Evolutionary conservation across 2,797 vertebrate genomes (phyloP).

Genomic region (Danio tinwini): DNA sequence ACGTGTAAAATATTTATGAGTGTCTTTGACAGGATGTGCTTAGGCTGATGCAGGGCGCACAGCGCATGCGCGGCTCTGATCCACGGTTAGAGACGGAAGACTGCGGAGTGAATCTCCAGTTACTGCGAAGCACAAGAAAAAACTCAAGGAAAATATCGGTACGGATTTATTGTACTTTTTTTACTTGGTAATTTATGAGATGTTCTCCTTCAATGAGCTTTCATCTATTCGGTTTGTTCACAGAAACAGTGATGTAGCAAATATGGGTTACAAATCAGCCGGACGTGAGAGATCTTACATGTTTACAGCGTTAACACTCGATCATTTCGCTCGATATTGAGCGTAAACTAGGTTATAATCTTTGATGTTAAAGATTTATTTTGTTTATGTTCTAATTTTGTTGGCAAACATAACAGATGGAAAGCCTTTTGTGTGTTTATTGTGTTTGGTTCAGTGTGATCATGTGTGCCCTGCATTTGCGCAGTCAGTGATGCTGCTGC

Average conservation of each 20-base stretch:
- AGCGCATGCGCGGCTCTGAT: slow-evolving; percentile 42
- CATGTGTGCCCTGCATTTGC: slow-evolving; percentile 49
- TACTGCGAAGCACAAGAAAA: slow-evolving; percentile 27
- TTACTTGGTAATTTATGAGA: not conserved
- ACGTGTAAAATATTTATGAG: not conserved
- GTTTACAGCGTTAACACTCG: slow-evolving; percentile 33
- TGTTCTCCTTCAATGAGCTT: not conserved
- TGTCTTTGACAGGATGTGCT: not conserved
- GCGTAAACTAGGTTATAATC: not conserved
- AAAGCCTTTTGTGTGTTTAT: slow-evolving; percentile 41
- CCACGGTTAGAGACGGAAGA: slow-evolving; percentile 37
- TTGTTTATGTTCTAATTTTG: slow-evolving; percentile 6
- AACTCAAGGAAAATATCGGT: slow-evolving; percentile 42
- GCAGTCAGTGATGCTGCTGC: slow-evolving; percentile 37
- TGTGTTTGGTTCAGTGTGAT: slow-evolving; percentile 53
- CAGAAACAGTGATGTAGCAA: slow-evolving; percentile 27
- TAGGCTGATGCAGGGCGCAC: not conserved
- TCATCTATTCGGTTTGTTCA: not conserved
- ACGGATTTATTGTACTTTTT: not conserved
- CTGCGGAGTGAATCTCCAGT: slow-evolving; percentile 27
- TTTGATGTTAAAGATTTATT: not conserved
- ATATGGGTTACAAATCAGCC: slow-evolving; percentile 38
- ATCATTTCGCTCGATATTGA: not conserved
- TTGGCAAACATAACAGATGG: slow-evolving; percentile 38
- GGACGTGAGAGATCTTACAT: slow-evolving; percentile 15